Base-by-base conservation (phyloP, 2,888 invertebrate species). In the Deilephila porcellus region DNA sequence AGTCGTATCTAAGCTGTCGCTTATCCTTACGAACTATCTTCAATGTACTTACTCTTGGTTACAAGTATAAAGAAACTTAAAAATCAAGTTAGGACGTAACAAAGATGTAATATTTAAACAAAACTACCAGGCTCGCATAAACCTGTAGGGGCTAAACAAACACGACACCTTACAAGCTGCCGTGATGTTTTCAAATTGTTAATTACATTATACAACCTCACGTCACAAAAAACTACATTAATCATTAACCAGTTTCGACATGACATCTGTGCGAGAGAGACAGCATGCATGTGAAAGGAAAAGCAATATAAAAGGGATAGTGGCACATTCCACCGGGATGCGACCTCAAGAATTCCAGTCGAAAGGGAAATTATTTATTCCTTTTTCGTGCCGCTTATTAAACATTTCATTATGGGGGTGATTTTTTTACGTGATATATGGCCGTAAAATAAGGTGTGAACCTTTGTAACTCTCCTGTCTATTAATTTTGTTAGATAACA, bases 211-310 rank as follows among this genome's bases (percentile, higher is more conserved):
- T 88, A 86, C 87, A 85, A 85, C 80, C 80, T 82, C 80, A 76
- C 77, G 79, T 79, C 70, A 74, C 75, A 85, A 88, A 86, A 88
- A 89, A 83, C 80, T 75, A 56, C 87, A 92, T 93, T 92, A 91
- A 93, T 93, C 93, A 93, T 78, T 89, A 92, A 93, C 92, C 86
- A 88, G 91, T 91, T 90, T 82, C 79, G 76, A 82, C 82, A 81
- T 76, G 75, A 74, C 76, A 75, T 73, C 76, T 63, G 83, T 75
- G 71, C 73, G 84, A 90, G 76, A 79, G 82, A 79, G 85, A 87
- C 74, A 77, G 82, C 76, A 17, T 75, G 74, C 81, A 82, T 20
- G 25, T 25, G 52, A 67, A 67, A 67, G 52, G 52, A 52, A 67
- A 2, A 25, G 52, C 14, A 52, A 52, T 25, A 52, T 67, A 88